A percentile compares a stretch with the other conserved stretches of the same genome.
phyloP scores from a whole-genome alignment of 2,888 invertebrate species.

The Platynereis dumerilii region DNA sequence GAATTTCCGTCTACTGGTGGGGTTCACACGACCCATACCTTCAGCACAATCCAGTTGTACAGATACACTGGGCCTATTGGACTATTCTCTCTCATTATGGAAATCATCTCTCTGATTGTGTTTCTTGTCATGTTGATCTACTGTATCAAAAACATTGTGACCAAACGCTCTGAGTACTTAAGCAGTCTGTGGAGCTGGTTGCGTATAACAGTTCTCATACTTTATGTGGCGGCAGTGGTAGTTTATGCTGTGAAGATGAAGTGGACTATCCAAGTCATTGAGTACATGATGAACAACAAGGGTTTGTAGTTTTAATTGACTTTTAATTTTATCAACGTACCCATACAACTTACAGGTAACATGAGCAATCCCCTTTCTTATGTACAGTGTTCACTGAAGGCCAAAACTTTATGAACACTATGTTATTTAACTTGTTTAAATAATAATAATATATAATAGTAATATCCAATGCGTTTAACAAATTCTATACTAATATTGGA shows the following conservation, averaged over 20 bases:
- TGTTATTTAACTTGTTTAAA: no score
- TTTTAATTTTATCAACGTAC: neutral
- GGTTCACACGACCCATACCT: neutral
- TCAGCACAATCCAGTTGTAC: neutral
- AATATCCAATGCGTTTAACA: no score
- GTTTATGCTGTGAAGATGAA: neutral
- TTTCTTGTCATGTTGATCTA: neutral
- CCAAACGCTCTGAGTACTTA: neutral
- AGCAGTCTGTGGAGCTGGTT: neutral
- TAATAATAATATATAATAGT: no score
- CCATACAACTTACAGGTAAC: no score
- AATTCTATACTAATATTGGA: no score
- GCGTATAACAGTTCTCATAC: neutral
- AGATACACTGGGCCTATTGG: neutral
- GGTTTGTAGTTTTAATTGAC: neutral
- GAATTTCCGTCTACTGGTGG: neutral
- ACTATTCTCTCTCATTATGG: neutral
- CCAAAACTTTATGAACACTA: no score
- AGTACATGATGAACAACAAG: constrained; percentile 1
- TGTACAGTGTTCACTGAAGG: no score
- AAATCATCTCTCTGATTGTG: neutral
- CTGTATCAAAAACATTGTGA: constrained; percentile 1
- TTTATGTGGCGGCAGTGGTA: neutral
- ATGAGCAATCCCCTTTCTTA: no score
- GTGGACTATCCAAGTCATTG: neutral